Conservation (phyloP, 2,113 vertebrate genomes). For the Empidonax alnorum region DNA sequence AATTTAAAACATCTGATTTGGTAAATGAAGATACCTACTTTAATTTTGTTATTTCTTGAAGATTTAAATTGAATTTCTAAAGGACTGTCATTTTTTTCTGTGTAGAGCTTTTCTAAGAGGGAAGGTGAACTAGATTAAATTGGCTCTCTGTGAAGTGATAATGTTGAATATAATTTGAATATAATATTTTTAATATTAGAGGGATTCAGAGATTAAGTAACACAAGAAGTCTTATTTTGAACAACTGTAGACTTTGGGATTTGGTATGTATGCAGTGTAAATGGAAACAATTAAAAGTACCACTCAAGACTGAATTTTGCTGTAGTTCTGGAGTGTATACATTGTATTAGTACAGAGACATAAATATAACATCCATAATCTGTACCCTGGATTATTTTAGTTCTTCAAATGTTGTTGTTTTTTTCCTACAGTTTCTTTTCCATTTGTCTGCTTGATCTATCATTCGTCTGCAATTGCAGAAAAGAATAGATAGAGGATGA, state of each 20-base stretch:
- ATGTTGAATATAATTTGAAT: constrained; percentile 32
- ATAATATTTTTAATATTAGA: not conserved
- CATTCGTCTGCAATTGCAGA: not conserved
- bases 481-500: not conserved
- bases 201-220: not conserved
- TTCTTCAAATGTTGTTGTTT: not conserved
- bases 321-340: not conserved
- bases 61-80: constrained; percentile 27
- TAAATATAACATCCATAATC: not conserved
- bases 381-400: not conserved
- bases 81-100: not conserved
- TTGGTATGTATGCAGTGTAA: constrained; percentile 12
- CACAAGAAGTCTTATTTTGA: constrained; percentile 44
- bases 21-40: constrained; percentile 34
- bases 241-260: constrained; percentile 21
- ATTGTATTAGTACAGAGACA: not conserved
- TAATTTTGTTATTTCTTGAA: constrained; percentile 35
- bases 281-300: constrained; percentile 10
- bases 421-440: not conserved
- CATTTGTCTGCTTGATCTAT: not conserved
- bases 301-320: not conserved
- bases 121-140: constrained; percentile 26
- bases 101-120: constrained; percentile 33
- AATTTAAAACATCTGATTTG: constrained; percentile 31
- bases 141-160: constrained; percentile 23